Evolutionary conservation across 2,113 vertebrate species (phyloP).

Genomic region (Micronycteris hirsuta): DNA sequence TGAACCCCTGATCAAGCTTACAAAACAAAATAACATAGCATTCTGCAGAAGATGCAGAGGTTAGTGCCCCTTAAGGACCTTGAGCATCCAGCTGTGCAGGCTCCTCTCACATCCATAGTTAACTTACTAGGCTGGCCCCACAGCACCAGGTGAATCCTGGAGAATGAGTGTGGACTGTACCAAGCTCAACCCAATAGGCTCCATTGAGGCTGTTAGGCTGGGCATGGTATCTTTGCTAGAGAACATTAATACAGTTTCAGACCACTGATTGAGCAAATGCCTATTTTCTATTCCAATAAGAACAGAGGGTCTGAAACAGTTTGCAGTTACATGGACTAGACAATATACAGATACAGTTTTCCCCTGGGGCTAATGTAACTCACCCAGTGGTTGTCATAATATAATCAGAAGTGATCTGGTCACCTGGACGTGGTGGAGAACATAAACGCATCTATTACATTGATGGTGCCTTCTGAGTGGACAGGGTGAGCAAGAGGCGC

Average conservation of each 20-base stretch:
- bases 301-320: neutral
- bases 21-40: too few relatives aligned
- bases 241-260: neutral
- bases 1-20: neutral
- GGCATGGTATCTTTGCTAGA: too few relatives aligned
- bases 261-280: neutral
- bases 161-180: neutral
- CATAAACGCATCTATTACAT: too few relatives aligned
- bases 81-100: too few relatives aligned
- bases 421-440: too few relatives aligned
- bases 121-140: neutral
- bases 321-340: neutral
- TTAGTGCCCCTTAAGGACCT: too few relatives aligned
- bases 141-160: neutral
- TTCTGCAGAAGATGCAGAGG: too few relatives aligned
- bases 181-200: neutral
- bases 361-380: neutral
- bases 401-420: too few relatives aligned
- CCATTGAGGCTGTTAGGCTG: neutral
- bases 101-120: neutral
- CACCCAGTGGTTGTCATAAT: too few relatives aligned
- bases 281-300: neutral
- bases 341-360: neutral
- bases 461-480: too few relatives aligned
- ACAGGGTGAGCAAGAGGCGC: too few relatives aligned